phyloP scores from a whole-genome alignment of 2,113 vertebrate genomes.

The Ochotona curzoniae region DNA sequence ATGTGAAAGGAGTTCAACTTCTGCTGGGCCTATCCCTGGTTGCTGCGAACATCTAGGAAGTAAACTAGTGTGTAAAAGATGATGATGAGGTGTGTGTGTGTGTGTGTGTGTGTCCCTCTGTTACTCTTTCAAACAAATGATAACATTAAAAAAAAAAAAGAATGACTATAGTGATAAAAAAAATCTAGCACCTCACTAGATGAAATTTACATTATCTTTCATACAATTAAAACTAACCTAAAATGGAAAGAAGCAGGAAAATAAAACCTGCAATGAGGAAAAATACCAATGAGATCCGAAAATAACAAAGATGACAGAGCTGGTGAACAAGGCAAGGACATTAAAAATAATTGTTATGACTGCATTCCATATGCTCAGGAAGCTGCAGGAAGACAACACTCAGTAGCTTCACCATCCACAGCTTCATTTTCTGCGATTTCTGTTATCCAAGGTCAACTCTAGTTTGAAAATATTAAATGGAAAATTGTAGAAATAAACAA shows the following conservation, averaged over 20 bases:
- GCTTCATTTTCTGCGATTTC: neutral
- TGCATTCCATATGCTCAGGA: neutral
- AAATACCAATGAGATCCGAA: slow-evolving; percentile 1
- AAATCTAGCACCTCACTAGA: neutral
- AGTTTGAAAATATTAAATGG: neutral
- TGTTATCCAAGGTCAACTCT: neutral
- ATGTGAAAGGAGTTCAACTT: too few relatives aligned
- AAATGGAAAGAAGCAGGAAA: slow-evolving; percentile 1
- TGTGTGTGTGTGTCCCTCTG: too few relatives aligned
- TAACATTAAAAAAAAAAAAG: neutral
- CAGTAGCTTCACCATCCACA: neutral
- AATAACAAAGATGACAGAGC: neutral
- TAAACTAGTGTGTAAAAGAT: too few relatives aligned
- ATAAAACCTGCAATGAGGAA: neutral
- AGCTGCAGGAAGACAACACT: neutral
- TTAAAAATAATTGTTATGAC: slow-evolving; percentile 41
- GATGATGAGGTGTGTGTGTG: too few relatives aligned
- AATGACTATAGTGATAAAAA: neutral
- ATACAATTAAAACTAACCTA: neutral
- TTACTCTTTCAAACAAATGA: too few relatives aligned
- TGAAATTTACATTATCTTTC: neutral
- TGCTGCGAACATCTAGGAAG: too few relatives aligned
- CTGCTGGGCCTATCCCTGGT: too few relatives aligned
- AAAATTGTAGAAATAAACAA: too few relatives aligned
- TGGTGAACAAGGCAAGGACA: neutral